Evolutionary conservation across 2,797 vertebrate species (phyloP).

Genomic region (Columba guinea): DNA sequence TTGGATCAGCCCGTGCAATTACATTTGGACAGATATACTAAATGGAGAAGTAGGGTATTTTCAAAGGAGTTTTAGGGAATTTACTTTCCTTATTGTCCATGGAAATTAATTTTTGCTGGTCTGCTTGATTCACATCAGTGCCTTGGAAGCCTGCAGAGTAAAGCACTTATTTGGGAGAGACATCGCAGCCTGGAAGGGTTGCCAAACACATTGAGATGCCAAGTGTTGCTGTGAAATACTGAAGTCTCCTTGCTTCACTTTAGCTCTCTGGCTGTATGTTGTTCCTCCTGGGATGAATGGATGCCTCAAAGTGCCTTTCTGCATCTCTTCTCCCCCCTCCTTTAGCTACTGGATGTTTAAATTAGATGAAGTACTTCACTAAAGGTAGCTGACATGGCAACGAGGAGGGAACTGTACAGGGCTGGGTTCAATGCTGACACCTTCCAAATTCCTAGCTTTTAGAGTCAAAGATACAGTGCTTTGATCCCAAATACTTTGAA

Average conservation of each 20-base stretch:
- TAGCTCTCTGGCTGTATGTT: neutral
- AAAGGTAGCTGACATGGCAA: neutral
- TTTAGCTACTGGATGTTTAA: neutral
- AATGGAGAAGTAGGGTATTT: neutral
- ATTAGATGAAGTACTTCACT: neutral
- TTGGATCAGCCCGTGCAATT: neutral
- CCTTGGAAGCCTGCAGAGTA: neutral
- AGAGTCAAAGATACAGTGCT: neutral
- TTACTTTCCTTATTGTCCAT: neutral
- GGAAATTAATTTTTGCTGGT: neutral
- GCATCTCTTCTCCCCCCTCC: neutral
- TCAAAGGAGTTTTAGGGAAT: neutral
- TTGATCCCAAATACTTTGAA: neutral
- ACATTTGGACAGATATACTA: neutral
- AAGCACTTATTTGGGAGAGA: neutral
- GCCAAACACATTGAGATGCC: neutral
- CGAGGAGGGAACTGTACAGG: neutral
- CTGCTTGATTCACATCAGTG: neutral
- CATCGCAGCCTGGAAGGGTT: fast-evolving
- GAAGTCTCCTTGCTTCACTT: neutral
- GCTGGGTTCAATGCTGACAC: neutral
- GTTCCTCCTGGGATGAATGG: neutral
- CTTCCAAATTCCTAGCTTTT: neutral
- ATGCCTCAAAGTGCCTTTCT: neutral
- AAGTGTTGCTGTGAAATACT: neutral